Base-by-base conservation (phyloP, 2,888 invertebrate species). In the Notodonta dromedarius region DNA sequence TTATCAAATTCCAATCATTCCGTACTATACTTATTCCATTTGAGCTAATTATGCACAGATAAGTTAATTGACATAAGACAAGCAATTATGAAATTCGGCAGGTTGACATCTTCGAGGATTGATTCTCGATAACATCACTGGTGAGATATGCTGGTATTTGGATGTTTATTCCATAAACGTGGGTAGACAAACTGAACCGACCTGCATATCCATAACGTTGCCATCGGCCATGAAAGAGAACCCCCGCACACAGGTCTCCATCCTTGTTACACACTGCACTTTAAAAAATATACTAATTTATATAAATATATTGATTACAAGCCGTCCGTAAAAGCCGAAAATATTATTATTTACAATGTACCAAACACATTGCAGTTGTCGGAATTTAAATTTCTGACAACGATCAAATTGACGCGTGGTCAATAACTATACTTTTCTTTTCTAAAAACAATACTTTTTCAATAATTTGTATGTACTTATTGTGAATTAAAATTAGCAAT, bases 211-310 rank as follows among this genome's bases (percentile, higher is more conserved):
- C 11, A 67, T 61, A 9, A 12, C 13, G 74, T 66, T 59, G 87
- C 84, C 24, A 80, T 85, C 82, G 4, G 90, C 82, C 86, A 89
- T 88, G 68, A 77, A 91, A 24, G 89, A 90, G 72, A 91, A 92
- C 39, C 91, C 92, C 73, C 89, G 79, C 2, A 87, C 56, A 60
- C 84, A 85, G 24, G 88, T 78, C 61, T 88, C 87, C 87, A 88
- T 85, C 1, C 39, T 35, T 53, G 14, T 16, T 16, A 12, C 14
- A 52, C 24, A 16, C 50, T 13, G 16, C 9, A 32, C 52, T 52
- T 32, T 12, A 32, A 32, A 52, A 32, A 5, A 24, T 9, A 39
- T 54, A 14, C 14, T 54, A 54, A 54, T 14, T 14, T 8, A 54
- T 32, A n/a, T 32, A 12, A 54, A 54, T 39, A 39, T 39, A 54